Conservation (phyloP, 2,113 vertebrate genomes). For the Naja naja region DNA sequence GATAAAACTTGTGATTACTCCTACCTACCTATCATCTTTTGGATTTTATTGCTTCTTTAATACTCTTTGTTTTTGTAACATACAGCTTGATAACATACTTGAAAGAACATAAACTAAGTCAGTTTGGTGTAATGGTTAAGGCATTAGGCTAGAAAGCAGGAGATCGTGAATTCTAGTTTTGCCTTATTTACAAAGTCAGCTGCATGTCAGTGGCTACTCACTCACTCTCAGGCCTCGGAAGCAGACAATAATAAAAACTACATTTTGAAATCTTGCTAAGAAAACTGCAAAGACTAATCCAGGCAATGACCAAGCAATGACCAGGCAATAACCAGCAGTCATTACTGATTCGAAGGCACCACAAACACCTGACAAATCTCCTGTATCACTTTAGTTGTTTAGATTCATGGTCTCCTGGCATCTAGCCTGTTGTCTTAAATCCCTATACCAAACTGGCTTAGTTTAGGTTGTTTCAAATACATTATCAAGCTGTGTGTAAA, state of each 20-base stretch:
- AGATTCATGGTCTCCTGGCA: too few relatives aligned
- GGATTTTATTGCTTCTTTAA: neutral
- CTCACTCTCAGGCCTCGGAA: neutral
- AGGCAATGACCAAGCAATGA: too few relatives aligned
- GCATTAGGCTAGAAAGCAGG: neutral
- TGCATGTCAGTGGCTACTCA: neutral
- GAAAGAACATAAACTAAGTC: neutral
- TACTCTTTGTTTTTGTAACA: neutral
- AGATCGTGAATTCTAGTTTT: neutral
- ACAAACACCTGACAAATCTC: neutral
- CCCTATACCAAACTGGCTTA: neutral
- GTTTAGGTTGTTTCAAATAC: neutral
- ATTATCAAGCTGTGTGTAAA: neutral
- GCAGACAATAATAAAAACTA: neutral
- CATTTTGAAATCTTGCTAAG: neutral
- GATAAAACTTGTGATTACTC: neutral
- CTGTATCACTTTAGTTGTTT: neutral
- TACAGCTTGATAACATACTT: neutral
- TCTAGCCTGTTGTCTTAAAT: too few relatives aligned
- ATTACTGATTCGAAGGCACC: neutral
- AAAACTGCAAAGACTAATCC: neutral
- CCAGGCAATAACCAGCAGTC: neutral
- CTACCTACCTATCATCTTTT: neutral
- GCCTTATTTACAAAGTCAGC: neutral
- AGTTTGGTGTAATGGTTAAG: neutral